Evolutionary conservation across 2,888 invertebrate genomes (phyloP).

Genomic region (Girardia tigrina): DNA sequence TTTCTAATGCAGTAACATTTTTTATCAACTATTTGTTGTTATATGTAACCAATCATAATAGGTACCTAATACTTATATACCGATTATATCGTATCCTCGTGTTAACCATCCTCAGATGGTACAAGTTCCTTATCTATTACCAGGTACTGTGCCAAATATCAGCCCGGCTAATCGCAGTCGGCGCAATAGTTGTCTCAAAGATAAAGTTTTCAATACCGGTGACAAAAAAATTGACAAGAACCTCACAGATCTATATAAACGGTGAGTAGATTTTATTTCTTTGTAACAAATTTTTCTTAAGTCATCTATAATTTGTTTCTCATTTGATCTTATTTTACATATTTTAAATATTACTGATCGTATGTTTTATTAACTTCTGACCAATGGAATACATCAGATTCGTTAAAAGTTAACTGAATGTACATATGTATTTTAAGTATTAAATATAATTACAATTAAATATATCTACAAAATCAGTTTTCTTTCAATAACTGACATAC

Average conservation of each 20-base stretch:
- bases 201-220: slow-evolving; percentile 12
- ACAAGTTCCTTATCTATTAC: neutral
- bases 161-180: slow-evolving; percentile 10
- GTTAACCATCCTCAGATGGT: neutral
- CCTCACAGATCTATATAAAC: slow-evolving; percentile 13
- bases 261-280: too few relatives aligned
- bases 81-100: neutral
- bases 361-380: too few relatives aligned
- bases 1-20: neutral
- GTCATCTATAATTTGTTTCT: too few relatives aligned
- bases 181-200: neutral
- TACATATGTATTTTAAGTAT: too few relatives aligned
- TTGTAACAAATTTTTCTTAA: too few relatives aligned
- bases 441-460: too few relatives aligned
- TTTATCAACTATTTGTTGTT: neutral
- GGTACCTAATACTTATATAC: neutral
- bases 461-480: too few relatives aligned
- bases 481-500: too few relatives aligned
- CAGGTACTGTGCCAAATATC: neutral
- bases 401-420: too few relatives aligned
- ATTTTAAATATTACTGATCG: too few relatives aligned
- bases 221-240: neutral
- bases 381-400: too few relatives aligned
- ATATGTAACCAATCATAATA: neutral
- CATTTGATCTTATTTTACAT: too few relatives aligned